A percentile compares a stretch with the other conserved stretches of the same genome.
Conservation (phyloP, 35 echinoderm and acorn worm species). For the Lytechinus variegatus region DNA sequence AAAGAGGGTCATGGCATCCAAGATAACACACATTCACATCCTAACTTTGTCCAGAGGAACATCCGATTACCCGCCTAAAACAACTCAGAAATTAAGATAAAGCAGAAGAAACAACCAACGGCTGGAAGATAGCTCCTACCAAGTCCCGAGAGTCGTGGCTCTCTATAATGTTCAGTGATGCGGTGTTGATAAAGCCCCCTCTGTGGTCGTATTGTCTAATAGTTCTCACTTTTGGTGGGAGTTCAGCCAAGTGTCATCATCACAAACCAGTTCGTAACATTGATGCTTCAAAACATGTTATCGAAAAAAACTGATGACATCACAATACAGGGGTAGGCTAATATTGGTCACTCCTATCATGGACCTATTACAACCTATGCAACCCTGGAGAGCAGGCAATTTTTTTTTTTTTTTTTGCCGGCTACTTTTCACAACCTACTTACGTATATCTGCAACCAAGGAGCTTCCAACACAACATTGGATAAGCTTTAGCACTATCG, state of each 20-base stretch:
- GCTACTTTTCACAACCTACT: too few relatives aligned
- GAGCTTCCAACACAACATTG: too few relatives aligned
- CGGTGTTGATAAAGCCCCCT: neutral
- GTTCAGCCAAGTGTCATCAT: neutral
- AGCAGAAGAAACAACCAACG: neutral
- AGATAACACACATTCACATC: neutral
- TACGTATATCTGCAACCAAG: too few relatives aligned
- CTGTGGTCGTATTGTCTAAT: neutral
- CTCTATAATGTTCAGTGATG: neutral
- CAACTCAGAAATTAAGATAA: neutral
- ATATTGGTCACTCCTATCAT: too few relatives aligned
- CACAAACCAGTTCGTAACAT: neutral
- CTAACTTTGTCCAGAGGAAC: neutral
- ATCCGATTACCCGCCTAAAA: neutral
- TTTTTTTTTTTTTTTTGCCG: too few relatives aligned
- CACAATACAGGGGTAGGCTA: too few relatives aligned
- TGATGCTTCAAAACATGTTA: neutral
- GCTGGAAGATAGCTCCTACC: neutral
- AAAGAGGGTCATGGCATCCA: neutral
- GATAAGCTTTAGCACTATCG: too few relatives aligned
- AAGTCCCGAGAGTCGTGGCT: neutral
- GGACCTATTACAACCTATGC: too few relatives aligned
- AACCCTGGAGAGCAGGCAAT: too few relatives aligned
- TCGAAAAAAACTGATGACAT: too few relatives aligned
- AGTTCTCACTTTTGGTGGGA: neutral